Conservation (phyloP, 2,113 vertebrate species). For the Pygoscelis antarcticus region DNA sequence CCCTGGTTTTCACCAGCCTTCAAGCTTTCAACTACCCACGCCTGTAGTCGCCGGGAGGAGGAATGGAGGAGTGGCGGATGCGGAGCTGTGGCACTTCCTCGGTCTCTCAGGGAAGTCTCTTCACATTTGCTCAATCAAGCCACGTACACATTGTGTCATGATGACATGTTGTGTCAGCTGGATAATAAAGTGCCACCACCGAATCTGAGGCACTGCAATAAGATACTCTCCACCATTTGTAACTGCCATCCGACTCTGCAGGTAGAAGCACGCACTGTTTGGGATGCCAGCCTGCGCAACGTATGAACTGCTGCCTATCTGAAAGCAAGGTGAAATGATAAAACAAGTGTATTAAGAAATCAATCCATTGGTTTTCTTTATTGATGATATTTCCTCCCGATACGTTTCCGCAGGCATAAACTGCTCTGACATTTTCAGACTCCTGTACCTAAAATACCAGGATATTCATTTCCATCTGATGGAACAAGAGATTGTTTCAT, state of each 20-base stretch:
- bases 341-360: not conserved
- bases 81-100: not conserved
- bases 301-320: not conserved
- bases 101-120: not conserved
- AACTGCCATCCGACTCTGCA: not conserved
- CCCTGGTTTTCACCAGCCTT: not conserved
- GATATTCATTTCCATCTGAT: not conserved
- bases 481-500: slow-evolving; percentile 58
- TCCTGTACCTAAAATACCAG: not conserved
- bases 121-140: not conserved
- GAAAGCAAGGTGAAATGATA: not conserved
- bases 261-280: fast-evolving
- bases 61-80: fast-evolving
- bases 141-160: not conserved
- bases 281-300: not conserved
- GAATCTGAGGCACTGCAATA: not conserved
- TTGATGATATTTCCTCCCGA: not conserved
- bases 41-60: fast-evolving
- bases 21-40: not conserved
- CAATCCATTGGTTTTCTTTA: not conserved
- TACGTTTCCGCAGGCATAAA: not conserved
- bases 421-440: not conserved
- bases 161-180: not conserved
- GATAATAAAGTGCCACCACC: not conserved
- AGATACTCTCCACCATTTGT: not conserved